Percentiles rank a stretch among this genome's conserved stretches.
These are phyloP conservation scores for Phaetusa simplex DNA, from an alignment of 2,113 vertebrate genomes.

Conservation along the genomic window DNA sequence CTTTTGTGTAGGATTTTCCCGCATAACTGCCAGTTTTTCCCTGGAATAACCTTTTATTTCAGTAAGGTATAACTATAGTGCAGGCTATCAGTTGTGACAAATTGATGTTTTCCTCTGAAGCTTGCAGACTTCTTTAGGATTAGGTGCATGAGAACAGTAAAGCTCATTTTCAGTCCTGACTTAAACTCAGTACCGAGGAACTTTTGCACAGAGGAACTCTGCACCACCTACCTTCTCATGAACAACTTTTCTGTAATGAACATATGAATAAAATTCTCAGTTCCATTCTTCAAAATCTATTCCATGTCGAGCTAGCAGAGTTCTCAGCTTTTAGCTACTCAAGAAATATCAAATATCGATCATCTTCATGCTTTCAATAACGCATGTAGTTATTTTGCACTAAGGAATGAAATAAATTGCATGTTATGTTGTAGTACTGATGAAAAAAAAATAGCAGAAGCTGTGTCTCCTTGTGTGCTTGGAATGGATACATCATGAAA, in stretches of 20 bases:
- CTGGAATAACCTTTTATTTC: conserved; percentile 6
- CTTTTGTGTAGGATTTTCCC: not conserved
- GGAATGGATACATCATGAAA: not conserved
- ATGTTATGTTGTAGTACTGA: not conserved
- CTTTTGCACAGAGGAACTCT: not conserved
- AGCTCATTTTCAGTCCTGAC: conserved; percentile 27
- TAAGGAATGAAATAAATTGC: not conserved
- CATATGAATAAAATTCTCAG: not conserved
- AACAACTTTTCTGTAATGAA: not conserved
- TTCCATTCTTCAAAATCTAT: not conserved
- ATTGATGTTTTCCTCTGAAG: conserved; percentile 17
- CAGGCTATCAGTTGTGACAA: not conserved
- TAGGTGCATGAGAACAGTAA: conserved; percentile 31
- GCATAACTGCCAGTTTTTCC: not conserved
- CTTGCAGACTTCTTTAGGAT: not conserved
- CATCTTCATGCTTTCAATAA: not conserved
- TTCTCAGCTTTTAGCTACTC: not conserved
- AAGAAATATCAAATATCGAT: not conserved
- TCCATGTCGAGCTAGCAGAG: not conserved
- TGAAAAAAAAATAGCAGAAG: not conserved
- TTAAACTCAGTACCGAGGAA: not conserved
- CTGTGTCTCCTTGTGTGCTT: not conserved
- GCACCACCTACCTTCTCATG: not conserved
- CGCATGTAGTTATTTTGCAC: not conserved
- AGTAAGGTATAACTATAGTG: not conserved